Percentiles rank a stretch among this genome's conserved stretches.
Evolutionary conservation across 2,797 vertebrate genomes (phyloP).

Genomic region (Coranthus polyacanthus): DNA sequence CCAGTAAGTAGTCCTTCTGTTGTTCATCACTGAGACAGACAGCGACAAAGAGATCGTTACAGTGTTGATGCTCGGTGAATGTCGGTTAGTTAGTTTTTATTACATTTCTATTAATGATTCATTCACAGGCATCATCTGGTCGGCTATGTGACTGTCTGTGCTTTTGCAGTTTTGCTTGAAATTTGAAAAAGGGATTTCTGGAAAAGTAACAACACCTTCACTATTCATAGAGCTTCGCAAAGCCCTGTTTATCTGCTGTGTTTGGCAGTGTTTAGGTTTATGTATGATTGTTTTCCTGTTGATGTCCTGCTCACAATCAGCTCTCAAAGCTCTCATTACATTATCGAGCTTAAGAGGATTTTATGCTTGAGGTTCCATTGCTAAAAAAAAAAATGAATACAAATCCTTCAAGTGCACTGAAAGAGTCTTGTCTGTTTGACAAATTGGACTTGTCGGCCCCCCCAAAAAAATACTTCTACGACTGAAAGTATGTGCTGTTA

Average conservation of each 20-base stretch:
- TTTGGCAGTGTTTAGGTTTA: too few species aligned
- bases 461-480: background rate
- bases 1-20: slow-evolving; percentile 98
- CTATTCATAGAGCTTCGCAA: too few species aligned
- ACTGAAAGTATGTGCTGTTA: background rate
- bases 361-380: too few species aligned
- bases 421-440: background rate
- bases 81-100: background rate
- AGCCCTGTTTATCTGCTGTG: too few species aligned
- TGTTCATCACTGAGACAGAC: slow-evolving; percentile 92
- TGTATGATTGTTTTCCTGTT: too few species aligned
- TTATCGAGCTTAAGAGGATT: too few species aligned
- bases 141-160: background rate
- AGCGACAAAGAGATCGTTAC: background rate
- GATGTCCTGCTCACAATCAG: too few species aligned
- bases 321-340: too few species aligned
- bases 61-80: background rate
- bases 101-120: slow-evolving; percentile 1
- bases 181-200: too few species aligned
- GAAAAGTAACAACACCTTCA: background rate
- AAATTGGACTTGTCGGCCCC: background rate
- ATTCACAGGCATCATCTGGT: slow-evolving; percentile 11
- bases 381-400: background rate
- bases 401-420: background rate
- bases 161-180: slow-evolving; percentile 3